phyloP scores from a whole-genome alignment of 2,113 vertebrate genomes.

The Zosterops hypoxanthus region DNA sequence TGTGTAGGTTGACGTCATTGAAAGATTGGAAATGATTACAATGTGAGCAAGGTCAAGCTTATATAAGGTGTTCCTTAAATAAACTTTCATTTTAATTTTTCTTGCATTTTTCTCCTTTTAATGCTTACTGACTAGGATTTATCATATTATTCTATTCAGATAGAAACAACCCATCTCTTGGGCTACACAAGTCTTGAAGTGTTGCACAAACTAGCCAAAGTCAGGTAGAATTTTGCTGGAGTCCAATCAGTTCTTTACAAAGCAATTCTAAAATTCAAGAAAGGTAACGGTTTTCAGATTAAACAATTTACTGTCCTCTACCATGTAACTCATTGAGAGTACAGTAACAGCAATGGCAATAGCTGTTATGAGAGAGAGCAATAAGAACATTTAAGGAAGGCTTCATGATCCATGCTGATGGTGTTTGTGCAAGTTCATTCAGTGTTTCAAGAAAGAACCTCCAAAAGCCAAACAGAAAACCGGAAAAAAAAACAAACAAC shows the following conservation, averaged over 20 bases:
- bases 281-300: not conserved
- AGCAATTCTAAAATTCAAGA: not conserved
- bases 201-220: not conserved
- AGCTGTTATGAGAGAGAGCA: not conserved
- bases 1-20: not conserved
- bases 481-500: not conserved
- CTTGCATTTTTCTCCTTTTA: not conserved
- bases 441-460: not conserved
- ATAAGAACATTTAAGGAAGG: not conserved
- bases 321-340: not conserved
- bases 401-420: not conserved
- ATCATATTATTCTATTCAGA: not conserved
- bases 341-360: not conserved
- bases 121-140: not conserved
- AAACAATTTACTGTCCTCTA: not conserved
- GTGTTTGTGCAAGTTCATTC: not conserved
- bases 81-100: slow-evolving; percentile 38
- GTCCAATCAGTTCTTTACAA: not conserved
- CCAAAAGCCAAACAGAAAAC: not conserved
- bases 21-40: slow-evolving; percentile 21
- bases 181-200: not conserved
- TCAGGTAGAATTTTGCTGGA: not conserved
- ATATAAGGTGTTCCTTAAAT: not conserved
- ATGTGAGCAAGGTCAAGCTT: not conserved
- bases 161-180: not conserved